Evolutionary conservation across 1,140 invertebrate genomes (phyloP).

Genomic region (Papilio dardanus): DNA sequence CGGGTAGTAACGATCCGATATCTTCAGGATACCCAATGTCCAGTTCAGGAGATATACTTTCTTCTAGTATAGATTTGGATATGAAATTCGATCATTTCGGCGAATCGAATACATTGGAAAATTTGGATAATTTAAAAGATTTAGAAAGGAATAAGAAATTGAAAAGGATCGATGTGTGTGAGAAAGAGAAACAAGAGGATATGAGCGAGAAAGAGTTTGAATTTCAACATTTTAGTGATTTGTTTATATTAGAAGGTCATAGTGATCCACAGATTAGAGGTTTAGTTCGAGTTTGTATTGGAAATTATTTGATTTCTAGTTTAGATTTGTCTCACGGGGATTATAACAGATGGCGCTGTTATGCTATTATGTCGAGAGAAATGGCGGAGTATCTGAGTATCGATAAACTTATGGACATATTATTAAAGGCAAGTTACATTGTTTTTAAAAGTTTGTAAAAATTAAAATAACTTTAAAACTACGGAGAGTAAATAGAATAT

Average conservation of each 20-base stretch:
- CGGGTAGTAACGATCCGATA: conserved; percentile 72
- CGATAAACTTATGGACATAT: conserved; percentile 80
- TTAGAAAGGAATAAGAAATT: conserved; percentile 48
- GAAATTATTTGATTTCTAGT: conserved; percentile 86
- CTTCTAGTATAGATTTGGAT: conserved; percentile 79
- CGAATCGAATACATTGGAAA: conserved; percentile 71
- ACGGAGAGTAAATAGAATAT: too few relatives aligned
- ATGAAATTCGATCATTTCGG: conserved; percentile 82
- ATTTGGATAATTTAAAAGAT: conserved; percentile 50
- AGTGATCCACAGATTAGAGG: conserved; percentile 93
- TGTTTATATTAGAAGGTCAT: conserved; percentile 86
- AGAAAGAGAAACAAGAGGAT: conserved; percentile 36
- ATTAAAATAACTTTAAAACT: too few relatives aligned
- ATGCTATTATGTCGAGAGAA: conserved; percentile 58
- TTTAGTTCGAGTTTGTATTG: conserved; percentile 86
- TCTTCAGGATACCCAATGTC: conserved; percentile 77
- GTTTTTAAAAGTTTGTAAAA: conserved; percentile 28
- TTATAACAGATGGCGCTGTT: conserved; percentile 80
- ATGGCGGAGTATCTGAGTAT: conserved; percentile 71
- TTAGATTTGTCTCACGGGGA: conserved; percentile 84
- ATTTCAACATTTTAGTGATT: conserved; percentile 85
- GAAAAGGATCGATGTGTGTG: conserved; percentile 50
- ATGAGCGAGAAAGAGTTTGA: conserved; percentile 41
- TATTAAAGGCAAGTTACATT: conserved; percentile 79
- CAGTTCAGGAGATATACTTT: conserved; percentile 72